phyloP scores from a whole-genome alignment of 2,888 invertebrate genomes.

The Melikaiella ostensackeni region DNA sequence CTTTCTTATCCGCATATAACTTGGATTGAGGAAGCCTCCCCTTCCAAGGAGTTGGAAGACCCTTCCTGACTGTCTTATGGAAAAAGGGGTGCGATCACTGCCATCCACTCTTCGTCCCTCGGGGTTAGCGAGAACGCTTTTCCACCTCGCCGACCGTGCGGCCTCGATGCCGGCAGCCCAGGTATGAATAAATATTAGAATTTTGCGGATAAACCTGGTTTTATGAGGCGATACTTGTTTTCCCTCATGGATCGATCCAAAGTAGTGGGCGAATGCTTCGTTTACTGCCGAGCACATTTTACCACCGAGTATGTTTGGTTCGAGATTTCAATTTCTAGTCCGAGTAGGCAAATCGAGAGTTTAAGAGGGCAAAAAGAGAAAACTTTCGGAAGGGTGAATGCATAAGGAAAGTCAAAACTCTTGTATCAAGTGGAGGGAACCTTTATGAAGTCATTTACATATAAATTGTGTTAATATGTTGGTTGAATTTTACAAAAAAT shows the following conservation, averaged over 20 bases:
- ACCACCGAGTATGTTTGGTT: slow-evolving; percentile 24
- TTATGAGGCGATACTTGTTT: slow-evolving; percentile 74
- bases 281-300: slow-evolving; percentile 44
- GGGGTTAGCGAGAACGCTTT: slow-evolving; percentile 72
- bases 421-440: background rate
- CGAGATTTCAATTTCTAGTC: slow-evolving; percentile 33
- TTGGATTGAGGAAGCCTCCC: slow-evolving; percentile 50
- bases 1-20: slow-evolving; percentile 53
- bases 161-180: slow-evolving; percentile 52
- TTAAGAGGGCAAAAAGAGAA: background rate
- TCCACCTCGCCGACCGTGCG: slow-evolving; percentile 68
- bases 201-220: slow-evolving; percentile 72
- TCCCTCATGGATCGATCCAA: slow-evolving; percentile 66
- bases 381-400: background rate
- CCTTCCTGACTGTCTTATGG: slow-evolving; percentile 62
- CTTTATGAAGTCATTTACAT: background rate
- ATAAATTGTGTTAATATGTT: background rate
- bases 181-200: slow-evolving; percentile 75
- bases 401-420: background rate
- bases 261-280: slow-evolving; percentile 46
- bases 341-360: background rate
- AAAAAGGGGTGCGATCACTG: slow-evolving; percentile 60
- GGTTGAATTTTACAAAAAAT: background rate
- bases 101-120: slow-evolving; percentile 69
- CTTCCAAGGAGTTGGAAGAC: slow-evolving; percentile 51